Evolutionary conservation across 2,113 vertebrate species (phyloP).

Genomic region (Leiothrix lutea): DNA sequence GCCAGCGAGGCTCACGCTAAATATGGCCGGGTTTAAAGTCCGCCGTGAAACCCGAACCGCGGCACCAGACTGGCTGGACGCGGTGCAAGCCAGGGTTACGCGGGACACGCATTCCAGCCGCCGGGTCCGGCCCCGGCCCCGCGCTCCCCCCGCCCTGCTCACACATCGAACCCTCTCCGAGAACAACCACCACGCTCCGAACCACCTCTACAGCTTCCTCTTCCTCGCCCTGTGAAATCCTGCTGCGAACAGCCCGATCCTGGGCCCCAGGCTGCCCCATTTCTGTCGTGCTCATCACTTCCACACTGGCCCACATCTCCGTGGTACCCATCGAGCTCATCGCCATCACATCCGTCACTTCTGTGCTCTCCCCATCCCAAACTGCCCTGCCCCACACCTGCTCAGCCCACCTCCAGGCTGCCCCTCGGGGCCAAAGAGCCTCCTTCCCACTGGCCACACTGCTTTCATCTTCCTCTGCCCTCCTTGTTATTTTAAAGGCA

Average conservation of each 20-base stretch:
- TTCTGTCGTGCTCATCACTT: neutral
- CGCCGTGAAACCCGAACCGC: constrained; percentile 83
- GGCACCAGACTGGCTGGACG: constrained; percentile 92
- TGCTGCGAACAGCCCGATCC: neutral
- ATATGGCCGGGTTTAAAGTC: constrained; percentile 82
- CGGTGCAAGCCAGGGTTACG: constrained; percentile 73
- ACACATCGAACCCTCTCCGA: neutral
- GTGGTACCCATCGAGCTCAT: accelerated
- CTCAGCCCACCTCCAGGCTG: neutral
- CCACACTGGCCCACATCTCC: neutral
- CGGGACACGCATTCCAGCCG: constrained; percentile 73
- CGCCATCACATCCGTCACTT: neutral
- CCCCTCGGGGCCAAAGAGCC: neutral
- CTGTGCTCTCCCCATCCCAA: accelerated
- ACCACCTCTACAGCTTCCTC: neutral
- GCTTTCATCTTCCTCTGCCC: constrained; percentile 40
- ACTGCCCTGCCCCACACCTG: neutral
- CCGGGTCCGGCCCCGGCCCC: constrained; percentile 30
- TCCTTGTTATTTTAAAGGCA: constrained; percentile 60
- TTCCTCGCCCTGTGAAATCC: neutral
- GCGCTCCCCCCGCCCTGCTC: neutral
- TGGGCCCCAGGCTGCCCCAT: neutral
- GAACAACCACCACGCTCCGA: neutral
- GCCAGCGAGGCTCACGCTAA: constrained; percentile 75
- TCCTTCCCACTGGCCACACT: neutral